Evolutionary conservation across 2,888 invertebrate species (phyloP), one percentile per base, ranked within the genome.

Genomic region (Poecilus cupreus): DNA sequence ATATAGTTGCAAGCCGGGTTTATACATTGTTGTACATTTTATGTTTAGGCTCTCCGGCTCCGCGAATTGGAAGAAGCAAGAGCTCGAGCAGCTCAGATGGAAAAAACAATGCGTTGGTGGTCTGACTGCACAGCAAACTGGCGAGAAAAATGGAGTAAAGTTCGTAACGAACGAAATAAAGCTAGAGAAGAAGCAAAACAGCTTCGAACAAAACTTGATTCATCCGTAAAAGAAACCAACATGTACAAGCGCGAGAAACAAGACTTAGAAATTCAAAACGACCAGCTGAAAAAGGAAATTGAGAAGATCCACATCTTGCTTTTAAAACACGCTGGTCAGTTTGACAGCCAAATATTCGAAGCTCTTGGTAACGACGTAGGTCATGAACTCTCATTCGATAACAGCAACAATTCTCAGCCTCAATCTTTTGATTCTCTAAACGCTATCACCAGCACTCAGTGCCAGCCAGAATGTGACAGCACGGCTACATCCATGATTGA

Each of bases 21-120:
- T n/a, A n/a, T n/a, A n/a, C n/a, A n/a, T n/a, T n/a, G n/a, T 46
- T 74, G 26, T 54, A 57, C n/a, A 11, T 13, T 18, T 39, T 18
- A 11, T 39, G 51, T 39, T 22, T 37, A 94, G 91, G 92, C 93
- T 64, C 88, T 94, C 81, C 90, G 93, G 10, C 91, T 93, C 86
- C 90, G 97, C 68, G 98, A 99, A 88, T 90, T 99, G 83, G 98
- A 98, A 87, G 98, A 98, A 87, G 97, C 98, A 0, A 91, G 97
- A 84, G 97, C 97, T 2, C 90, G 98, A 83, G 97, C 98, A 13
- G 95, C 97, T 0, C 98, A 99, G 89, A 99, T 99, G 99, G 99
- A 99, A 89, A 98, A 98, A 89, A 99, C 98, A 0, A 98, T 99
- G 98, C 92, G 98, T 82, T 99, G 98, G 98, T 99, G 95, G 98